phyloP scores from a whole-genome alignment of 1,140 invertebrate genomes.

The Homalodisca vitripennis region DNA sequence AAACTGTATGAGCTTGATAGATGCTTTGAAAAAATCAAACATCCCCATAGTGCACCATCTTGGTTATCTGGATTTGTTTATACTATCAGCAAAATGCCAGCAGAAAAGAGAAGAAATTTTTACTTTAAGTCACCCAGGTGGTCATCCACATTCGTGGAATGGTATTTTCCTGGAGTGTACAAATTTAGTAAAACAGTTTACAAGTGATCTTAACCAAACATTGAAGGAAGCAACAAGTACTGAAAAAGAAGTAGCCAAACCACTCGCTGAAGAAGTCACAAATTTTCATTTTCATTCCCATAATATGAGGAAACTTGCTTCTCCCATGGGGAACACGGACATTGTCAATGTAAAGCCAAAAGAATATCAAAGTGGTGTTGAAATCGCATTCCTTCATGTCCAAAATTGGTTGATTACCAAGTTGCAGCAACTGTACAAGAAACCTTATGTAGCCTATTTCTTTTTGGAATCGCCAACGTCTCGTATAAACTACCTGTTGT shows the following conservation, averaged over 20 bases:
- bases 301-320: constrained; percentile 6
- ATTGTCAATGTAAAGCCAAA: not conserved
- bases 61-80: constrained; percentile 65
- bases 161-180: constrained; percentile 60
- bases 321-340: not conserved
- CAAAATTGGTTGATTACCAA: constrained; percentile 17
- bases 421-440: constrained; percentile 17
- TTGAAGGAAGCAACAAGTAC: not conserved
- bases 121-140: constrained; percentile 70
- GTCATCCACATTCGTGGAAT: constrained; percentile 79
- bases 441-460: constrained; percentile 25
- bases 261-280: not conserved
- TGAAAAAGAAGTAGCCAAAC: constrained; percentile 4
- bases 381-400: constrained; percentile 5
- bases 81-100: constrained; percentile 57
- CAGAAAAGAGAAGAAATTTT: constrained; percentile 60
- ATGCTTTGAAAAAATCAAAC: constrained; percentile 56
- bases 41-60: constrained; percentile 66
- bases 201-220: constrained; percentile 50
- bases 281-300: not conserved
- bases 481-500: constrained; percentile 24
- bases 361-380: constrained; percentile 20
- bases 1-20: constrained; percentile 48
- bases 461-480: constrained; percentile 29
- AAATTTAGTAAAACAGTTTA: constrained; percentile 59